phyloP scores from a whole-genome alignment of 2,797 vertebrate species.

The Gallinago stenura region DNA sequence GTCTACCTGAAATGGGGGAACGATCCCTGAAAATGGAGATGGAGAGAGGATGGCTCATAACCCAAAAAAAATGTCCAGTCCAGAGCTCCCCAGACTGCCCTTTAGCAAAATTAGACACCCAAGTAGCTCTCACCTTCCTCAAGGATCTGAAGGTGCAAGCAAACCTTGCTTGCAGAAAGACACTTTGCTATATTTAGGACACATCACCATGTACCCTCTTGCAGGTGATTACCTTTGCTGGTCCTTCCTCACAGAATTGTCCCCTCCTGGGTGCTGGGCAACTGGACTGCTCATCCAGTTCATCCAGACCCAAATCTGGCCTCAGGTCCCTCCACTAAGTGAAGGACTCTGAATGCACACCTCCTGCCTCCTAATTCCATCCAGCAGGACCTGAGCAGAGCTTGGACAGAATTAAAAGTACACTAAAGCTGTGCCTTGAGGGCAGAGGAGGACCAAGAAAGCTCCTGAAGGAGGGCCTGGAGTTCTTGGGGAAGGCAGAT shows the following conservation, averaged over 20 bases:
- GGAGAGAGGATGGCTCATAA: background rate
- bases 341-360: background rate
- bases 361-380: background rate
- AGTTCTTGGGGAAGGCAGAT: accelerated
- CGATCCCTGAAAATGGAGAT: background rate
- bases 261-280: background rate
- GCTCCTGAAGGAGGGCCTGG: background rate
- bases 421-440: background rate
- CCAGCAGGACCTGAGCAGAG: background rate
- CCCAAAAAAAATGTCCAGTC: background rate
- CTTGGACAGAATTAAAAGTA: background rate
- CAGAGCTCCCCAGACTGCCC: background rate
- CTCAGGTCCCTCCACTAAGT: background rate
- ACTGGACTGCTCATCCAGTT: background rate
- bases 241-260: background rate
- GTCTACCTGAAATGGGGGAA: background rate
- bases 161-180: background rate
- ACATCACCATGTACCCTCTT: accelerated
- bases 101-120: background rate
- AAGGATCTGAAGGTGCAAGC: background rate
- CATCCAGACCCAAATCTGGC: background rate
- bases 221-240: background rate
- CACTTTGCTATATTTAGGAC: background rate
- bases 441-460: background rate
- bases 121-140: background rate